A percentile compares a stretch with the other conserved stretches of the same genome.
Conservation (phyloP, 2,113 vertebrate species). For the Coturnix japonica region DNA sequence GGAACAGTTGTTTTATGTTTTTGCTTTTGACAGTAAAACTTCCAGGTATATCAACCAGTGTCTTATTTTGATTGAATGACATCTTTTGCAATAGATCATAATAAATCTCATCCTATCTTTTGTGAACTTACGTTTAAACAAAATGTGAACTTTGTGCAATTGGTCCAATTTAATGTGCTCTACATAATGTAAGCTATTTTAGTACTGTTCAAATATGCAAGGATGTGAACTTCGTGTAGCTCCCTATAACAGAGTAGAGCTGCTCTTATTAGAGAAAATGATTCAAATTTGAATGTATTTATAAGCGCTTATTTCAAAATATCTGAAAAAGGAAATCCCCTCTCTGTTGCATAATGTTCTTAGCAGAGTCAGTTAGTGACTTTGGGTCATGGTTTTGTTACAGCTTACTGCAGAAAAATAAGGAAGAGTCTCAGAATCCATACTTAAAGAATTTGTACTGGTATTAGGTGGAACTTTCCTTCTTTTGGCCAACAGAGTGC, state of each 20-base stretch:
- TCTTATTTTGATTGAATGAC: background rate
- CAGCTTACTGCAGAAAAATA: background rate
- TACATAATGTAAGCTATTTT: background rate
- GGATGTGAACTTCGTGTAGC: background rate
- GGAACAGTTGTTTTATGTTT: background rate
- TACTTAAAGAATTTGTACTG: background rate
- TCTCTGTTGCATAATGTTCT: background rate
- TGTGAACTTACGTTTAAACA: background rate
- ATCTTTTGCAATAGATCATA: background rate
- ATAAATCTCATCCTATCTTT: rapidly evolving
- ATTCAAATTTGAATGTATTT: background rate
- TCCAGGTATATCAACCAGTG: background rate
- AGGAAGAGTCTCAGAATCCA: background rate
- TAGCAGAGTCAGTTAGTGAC: background rate
- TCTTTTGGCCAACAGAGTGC: background rate
- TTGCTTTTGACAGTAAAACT: background rate
- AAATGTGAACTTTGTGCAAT: background rate
- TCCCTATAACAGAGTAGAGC: background rate
- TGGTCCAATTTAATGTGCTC: rapidly evolving
- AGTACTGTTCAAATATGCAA: background rate
- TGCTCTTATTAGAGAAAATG: background rate
- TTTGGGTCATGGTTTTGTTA: background rate
- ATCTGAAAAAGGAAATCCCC: background rate
- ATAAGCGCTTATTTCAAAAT: background rate
- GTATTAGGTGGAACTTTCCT: background rate